These are phyloP conservation scores for Pherbina coryleti DNA, from an alignment of 2,888 invertebrate genomes.

Conservation along the genomic window DNA sequence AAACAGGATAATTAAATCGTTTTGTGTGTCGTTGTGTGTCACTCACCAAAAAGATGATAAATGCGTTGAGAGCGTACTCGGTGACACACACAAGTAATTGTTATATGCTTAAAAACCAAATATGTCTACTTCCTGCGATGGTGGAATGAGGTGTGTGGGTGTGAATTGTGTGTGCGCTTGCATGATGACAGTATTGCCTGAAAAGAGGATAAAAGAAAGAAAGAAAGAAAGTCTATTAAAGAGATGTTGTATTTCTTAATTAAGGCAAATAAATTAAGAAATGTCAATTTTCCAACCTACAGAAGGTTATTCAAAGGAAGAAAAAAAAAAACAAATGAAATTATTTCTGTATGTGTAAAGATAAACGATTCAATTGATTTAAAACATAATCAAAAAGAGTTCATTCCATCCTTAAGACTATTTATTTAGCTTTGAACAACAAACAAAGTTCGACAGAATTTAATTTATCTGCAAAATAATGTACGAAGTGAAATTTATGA, in stretches of 20 bases:
- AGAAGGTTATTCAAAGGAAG: too few relatives aligned
- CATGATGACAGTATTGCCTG: background rate
- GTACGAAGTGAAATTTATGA: too few relatives aligned
- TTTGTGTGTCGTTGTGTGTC: background rate
- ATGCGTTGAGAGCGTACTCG: background rate
- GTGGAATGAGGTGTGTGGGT: background rate
- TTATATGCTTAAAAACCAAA: slow-evolving; percentile 23
- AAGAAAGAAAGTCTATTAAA: background rate
- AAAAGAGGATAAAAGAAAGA: background rate
- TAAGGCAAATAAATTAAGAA: too few relatives aligned
- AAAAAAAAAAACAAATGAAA: too few relatives aligned
- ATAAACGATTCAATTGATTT: too few relatives aligned
- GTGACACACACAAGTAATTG: slow-evolving; percentile 19
- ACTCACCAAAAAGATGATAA: slow-evolving; percentile 25
- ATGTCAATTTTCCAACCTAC: too few relatives aligned
- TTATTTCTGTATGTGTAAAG: too few relatives aligned
- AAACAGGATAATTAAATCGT: slow-evolving; percentile 36
- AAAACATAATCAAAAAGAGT: too few relatives aligned
- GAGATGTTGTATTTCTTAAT: background rate
- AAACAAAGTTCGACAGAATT: too few relatives aligned
- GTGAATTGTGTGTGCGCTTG: background rate
- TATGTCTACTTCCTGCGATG: slow-evolving; percentile 17
- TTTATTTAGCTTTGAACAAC: too few relatives aligned
- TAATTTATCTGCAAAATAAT: too few relatives aligned
- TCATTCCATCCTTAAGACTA: too few relatives aligned